A percentile compares a stretch with the other conserved stretches of the same genome.
Conservation (phyloP, 2,888 invertebrate species). For the Biston betularia region DNA sequence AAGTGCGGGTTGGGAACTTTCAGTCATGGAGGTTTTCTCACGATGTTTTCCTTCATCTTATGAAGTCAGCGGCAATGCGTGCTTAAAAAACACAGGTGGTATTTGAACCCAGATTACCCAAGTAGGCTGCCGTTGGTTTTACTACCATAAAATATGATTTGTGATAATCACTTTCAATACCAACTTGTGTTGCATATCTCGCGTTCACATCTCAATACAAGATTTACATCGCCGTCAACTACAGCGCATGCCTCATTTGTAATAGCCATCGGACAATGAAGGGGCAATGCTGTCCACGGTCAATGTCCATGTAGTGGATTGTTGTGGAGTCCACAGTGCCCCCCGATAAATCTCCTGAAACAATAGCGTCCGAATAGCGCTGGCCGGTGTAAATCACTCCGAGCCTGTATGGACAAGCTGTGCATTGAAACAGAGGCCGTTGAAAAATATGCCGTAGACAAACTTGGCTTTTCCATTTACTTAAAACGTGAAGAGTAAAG, state of each 20-base stretch:
- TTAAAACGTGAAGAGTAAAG: background rate
- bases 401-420: constrained; percentile 67
- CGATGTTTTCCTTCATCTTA: too few relatives aligned
- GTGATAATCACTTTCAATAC: constrained; percentile 13
- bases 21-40: too few relatives aligned
- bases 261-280: constrained; percentile 49
- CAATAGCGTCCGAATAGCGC: constrained; percentile 70
- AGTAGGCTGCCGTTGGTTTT: background rate
- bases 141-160: constrained; percentile 1
- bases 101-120: too few relatives aligned
- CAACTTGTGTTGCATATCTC: constrained; percentile 4
- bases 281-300: constrained; percentile 59
- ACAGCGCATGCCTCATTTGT: constrained; percentile 68
- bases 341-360: constrained; percentile 79
- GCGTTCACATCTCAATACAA: constrained; percentile 25
- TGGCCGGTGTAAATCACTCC: constrained; percentile 72
- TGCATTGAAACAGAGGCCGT: constrained; percentile 46
- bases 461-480: background rate
- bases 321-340: constrained; percentile 62
- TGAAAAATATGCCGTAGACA: constrained; percentile 23
- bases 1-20: too few relatives aligned
- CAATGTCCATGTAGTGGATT: constrained; percentile 72
- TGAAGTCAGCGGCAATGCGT: too few relatives aligned
- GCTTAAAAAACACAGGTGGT: too few relatives aligned
- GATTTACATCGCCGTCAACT: constrained; percentile 50